Base-by-base conservation (phyloP, 1,140 invertebrate species). In the Drosophila ironensis region DNA sequence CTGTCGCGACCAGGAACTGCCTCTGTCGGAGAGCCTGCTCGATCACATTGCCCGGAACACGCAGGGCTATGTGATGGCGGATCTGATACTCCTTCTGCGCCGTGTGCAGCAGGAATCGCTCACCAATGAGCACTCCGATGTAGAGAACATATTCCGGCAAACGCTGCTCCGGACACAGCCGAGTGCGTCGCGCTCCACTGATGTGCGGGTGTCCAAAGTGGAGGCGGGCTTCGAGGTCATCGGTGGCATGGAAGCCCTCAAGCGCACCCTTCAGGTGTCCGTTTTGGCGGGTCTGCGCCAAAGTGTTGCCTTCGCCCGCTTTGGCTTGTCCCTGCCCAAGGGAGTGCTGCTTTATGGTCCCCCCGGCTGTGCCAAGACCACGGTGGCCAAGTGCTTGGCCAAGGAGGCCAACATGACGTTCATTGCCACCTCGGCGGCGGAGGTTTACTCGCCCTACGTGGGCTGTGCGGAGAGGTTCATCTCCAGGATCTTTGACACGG, bases 321-420 rank as follows among this genome's bases (percentile, higher is more conserved):
- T 95, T 59, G 93, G 93, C 8, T 91, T 95, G 14, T 88, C 87
- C 12, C 89, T 93, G 45, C 92, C 94, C 1, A 72, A 84, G 9
- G 88, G 95, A 16, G 89, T 95, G 22, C 87, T 96, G 11, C 91
- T 96, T 22, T 95, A 95, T 90, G 95, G 95, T 1, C 95, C 95
- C 12, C 94, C 95, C 1, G 95, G 95, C 1, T 95, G 94, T 89
- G 94, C 93, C 3, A 96, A 96, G 91, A 96, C 95, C 4, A 93
- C 93, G 56, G 90, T 95, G 12, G 94, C 93, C 8, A 91, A 93
- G 72, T 94, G 94, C 2, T 52, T 95, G 19, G 94, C 94, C 11
- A 92, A 91, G 48, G 92, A 93, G 44, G 92, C 92, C 17, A 90
- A 92, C 51, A 92, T 92, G 51, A 92, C 92, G n/a, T 93, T 95